Percentiles rank a stretch among this genome's conserved stretches.
phyloP scores from a whole-genome alignment of 2,888 invertebrate species.

The Philhelius pedissequus region DNA sequence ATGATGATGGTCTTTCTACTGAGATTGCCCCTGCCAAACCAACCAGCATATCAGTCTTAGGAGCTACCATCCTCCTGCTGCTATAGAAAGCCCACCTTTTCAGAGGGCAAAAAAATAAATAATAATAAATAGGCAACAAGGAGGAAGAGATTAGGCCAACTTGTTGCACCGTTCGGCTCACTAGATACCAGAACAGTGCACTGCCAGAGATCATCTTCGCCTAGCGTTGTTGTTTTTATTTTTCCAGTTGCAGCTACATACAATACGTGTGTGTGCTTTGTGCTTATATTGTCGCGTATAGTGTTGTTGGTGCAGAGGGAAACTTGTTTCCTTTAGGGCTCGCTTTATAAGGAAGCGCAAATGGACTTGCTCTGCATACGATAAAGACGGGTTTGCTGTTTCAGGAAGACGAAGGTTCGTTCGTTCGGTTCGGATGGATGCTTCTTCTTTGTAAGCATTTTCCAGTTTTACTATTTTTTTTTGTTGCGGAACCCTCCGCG shows the following conservation, averaged over 20 bases:
- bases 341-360: slow-evolving; percentile 65
- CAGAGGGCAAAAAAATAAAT: slow-evolving; percentile 59
- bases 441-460: not conserved
- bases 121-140: slow-evolving; percentile 67
- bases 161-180: slow-evolving; percentile 59
- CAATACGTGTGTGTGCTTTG: not conserved
- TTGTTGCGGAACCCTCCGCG: slow-evolving; percentile 39
- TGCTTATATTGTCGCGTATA: slow-evolving; percentile 6
- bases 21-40: slow-evolving; percentile 41
- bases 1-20: slow-evolving; percentile 62
- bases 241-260: slow-evolving; percentile 53
- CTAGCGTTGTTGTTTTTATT: slow-evolving; percentile 56
- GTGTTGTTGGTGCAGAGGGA: slow-evolving; percentile 8
- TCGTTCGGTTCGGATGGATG: slow-evolving; percentile 15
- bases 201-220: slow-evolving; percentile 65
- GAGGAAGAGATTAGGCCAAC: slow-evolving; percentile 66
- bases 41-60: slow-evolving; percentile 5
- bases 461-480: slow-evolving; percentile 38
- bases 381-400: slow-evolving; percentile 38
- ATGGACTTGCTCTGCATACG: slow-evolving; percentile 67
- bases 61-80: slow-evolving; percentile 26
- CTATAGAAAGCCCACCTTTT: slow-evolving; percentile 50
- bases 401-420: slow-evolving; percentile 63
- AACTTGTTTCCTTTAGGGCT: slow-evolving; percentile 68
- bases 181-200: slow-evolving; percentile 33